These are phyloP conservation scores for Ptilorrhoa leucosticta DNA, from an alignment of 2,113 vertebrate species.

Conservation along the genomic window DNA sequence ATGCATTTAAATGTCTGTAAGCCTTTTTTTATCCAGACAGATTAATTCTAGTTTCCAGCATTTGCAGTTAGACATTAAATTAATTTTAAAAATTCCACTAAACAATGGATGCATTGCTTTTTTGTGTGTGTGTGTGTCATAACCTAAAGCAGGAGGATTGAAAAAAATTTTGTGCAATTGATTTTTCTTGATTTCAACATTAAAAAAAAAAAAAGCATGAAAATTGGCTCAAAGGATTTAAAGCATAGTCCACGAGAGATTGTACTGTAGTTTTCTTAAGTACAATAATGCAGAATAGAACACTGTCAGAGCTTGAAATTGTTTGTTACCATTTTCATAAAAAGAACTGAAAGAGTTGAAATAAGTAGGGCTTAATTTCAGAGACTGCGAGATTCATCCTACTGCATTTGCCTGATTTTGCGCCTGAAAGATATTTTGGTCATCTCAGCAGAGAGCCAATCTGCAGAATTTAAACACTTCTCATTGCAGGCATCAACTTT, in stretches of 20 bases:
- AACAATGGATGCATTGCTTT: slow-evolving; percentile 63
- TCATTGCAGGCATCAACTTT: slow-evolving; percentile 30
- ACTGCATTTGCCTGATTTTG: slow-evolving; percentile 55
- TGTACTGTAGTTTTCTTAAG: slow-evolving; percentile 25
- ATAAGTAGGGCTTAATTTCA: slow-evolving; percentile 36
- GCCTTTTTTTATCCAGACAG: slow-evolving; percentile 76
- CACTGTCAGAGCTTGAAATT: background rate
- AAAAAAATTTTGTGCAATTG: background rate
- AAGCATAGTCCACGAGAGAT: background rate
- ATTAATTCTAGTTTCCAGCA: slow-evolving; percentile 81
- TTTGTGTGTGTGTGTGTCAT: background rate
- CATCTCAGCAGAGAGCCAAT: slow-evolving; percentile 13
- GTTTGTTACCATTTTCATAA: slow-evolving; percentile 33
- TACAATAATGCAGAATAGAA: background rate
- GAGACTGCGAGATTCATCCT: slow-evolving; percentile 26
- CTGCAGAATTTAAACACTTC: slow-evolving; percentile 55
- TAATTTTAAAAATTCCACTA: slow-evolving; percentile 75
- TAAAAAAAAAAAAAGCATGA: background rate
- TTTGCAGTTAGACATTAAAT: slow-evolving; percentile 79
- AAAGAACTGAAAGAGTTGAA: slow-evolving; percentile 3
- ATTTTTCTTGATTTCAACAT: slow-evolving; percentile 50
- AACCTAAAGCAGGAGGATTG: slow-evolving; percentile 39
- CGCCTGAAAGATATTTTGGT: slow-evolving; percentile 17
- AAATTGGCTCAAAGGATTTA: slow-evolving; percentile 37
- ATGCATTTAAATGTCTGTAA: slow-evolving; percentile 83